Evolutionary conservation across 2,888 invertebrate species (phyloP).

Genomic region (Schizaphis graminum): DNA sequence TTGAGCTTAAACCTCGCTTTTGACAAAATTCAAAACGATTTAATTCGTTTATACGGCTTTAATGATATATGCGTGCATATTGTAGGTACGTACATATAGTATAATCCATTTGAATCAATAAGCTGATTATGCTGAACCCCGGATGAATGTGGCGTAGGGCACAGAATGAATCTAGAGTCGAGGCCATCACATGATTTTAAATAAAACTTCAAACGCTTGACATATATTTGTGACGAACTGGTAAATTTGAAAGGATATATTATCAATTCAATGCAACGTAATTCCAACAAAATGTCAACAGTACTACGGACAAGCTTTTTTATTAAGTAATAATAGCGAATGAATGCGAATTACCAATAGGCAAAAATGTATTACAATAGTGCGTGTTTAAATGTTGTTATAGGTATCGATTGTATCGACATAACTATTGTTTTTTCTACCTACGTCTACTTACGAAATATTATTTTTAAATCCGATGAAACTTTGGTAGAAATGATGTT

Average conservation of each 20-base stretch:
- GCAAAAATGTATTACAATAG: background rate
- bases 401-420: background rate
- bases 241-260: slow-evolving; percentile 7
- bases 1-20: slow-evolving; percentile 64
- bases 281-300: background rate
- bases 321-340: background rate
- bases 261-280: background rate
- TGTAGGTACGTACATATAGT: slow-evolving; percentile 13
- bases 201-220: slow-evolving; percentile 46
- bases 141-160: background rate
- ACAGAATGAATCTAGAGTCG: background rate
- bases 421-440: background rate
- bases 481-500: background rate
- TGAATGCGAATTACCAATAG: background rate
- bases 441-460: background rate
- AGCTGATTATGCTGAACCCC: slow-evolving; percentile 52
- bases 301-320: background rate
- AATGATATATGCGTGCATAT: slow-evolving; percentile 6
- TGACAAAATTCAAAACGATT: slow-evolving; percentile 61
- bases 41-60: slow-evolving; percentile 59
- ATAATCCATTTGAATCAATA: slow-evolving; percentile 53
- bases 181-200: background rate
- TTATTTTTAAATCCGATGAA: background rate
- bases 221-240: background rate
- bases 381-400: background rate